phyloP scores from a whole-genome alignment of 2,888 invertebrate species.

The Latrodectus elegans region DNA sequence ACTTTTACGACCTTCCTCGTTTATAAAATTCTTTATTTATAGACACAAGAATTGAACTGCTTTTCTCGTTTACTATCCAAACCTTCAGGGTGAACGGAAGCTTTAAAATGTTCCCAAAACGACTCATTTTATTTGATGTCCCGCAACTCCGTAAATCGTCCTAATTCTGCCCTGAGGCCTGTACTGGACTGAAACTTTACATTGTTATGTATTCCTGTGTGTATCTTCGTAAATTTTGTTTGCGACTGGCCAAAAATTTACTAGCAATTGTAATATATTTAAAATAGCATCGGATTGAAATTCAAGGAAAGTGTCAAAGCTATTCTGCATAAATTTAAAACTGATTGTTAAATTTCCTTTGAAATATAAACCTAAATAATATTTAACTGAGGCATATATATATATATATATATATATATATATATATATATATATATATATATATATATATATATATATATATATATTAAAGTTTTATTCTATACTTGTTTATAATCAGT shows the following conservation, averaged over 20 bases:
- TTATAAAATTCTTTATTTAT: conserved; percentile 57
- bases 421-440: no score
- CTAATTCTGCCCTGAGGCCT: conserved; percentile 37
- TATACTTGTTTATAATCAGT: no score
- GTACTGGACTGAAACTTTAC: not conserved
- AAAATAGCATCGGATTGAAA: not conserved
- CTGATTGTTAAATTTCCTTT: no score
- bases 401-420: no score
- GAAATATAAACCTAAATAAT: no score
- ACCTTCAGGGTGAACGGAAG: conserved; percentile 24
- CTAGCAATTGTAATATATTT: not conserved
- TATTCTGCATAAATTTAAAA: no score
- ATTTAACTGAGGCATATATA: no score
- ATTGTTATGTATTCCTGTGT: not conserved
- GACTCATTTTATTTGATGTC: conserved; percentile 35
- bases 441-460: no score
- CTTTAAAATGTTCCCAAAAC: conserved; percentile 19
- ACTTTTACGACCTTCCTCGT: conserved; percentile 57
- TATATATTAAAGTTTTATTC: no score
- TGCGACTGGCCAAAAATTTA: not conserved
- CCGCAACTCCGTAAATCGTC: conserved; percentile 57
- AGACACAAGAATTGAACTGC: conserved; percentile 38
- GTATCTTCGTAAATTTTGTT: not conserved
- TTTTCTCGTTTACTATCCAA: conserved; percentile 28
- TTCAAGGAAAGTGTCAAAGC: not conserved